These are phyloP conservation scores for Drosophila cognata DNA, from an alignment of 2,888 invertebrate genomes.

Conservation along the genomic window DNA sequence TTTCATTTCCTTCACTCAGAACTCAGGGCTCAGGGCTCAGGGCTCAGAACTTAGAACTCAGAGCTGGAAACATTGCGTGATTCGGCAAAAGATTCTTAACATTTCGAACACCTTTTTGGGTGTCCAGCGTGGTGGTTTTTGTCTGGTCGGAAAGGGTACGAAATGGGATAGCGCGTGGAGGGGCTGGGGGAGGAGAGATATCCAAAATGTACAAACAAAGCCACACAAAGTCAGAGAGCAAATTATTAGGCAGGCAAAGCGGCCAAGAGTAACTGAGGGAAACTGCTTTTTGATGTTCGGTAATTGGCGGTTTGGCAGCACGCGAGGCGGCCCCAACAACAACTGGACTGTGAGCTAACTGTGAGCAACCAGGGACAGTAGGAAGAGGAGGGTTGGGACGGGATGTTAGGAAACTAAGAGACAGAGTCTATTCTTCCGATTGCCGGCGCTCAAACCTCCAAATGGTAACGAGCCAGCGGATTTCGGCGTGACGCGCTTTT, in stretches of 20 bases:
- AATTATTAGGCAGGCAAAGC: constrained; percentile 68
- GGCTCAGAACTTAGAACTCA: background rate
- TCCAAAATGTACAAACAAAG: constrained; percentile 69
- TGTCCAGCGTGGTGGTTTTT: constrained; percentile 45
- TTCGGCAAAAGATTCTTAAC: constrained; percentile 69
- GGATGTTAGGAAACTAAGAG: constrained; percentile 22
- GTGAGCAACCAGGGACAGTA: background rate
- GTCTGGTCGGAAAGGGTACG: constrained; percentile 22
- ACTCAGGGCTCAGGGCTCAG: constrained; percentile 23
- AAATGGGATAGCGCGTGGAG: background rate
- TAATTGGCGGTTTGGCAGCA: constrained; percentile 81
- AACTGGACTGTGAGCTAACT: constrained; percentile 34
- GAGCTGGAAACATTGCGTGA: constrained; percentile 63
- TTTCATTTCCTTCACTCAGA: constrained; percentile 56
- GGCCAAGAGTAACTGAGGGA: constrained; percentile 10
- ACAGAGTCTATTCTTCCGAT: constrained; percentile 58
- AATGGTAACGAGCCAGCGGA: constrained; percentile 74
- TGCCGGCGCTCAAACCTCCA: constrained; percentile 67
- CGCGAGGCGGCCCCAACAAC: constrained; percentile 63
- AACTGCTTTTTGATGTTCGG: constrained; percentile 73
- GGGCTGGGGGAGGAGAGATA: constrained; percentile 20
- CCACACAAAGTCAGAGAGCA: constrained; percentile 71
- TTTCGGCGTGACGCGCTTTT: constrained; percentile 77
- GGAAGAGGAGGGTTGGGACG: background rate
- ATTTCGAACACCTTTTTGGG: constrained; percentile 78